A percentile compares a stretch with the other conserved stretches of the same genome.
Conservation (phyloP, 2,113 vertebrate genomes). For the Pandion haliaetus region DNA sequence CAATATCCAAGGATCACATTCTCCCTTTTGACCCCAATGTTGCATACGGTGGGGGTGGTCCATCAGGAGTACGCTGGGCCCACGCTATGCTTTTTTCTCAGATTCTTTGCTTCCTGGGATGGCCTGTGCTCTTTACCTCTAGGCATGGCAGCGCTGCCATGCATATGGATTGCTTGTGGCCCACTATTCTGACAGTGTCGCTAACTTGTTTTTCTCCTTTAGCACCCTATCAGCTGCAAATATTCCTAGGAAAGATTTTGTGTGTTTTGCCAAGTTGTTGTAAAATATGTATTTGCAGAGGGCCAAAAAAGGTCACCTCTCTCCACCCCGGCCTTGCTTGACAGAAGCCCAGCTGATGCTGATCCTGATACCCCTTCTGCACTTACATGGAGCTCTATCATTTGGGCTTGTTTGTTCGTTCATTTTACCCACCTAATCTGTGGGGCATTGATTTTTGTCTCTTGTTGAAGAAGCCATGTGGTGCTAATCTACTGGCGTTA, state of each 20-base stretch:
- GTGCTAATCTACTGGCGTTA: background rate
- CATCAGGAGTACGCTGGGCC: background rate
- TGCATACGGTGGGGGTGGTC: background rate
- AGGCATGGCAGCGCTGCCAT: fast-evolving
- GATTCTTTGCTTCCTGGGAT: background rate
- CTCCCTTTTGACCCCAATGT: background rate
- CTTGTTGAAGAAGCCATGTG: background rate
- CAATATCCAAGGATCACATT: background rate
- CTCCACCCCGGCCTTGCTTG: background rate
- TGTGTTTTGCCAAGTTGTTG: background rate
- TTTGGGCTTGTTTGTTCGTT: background rate
- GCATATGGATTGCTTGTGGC: background rate
- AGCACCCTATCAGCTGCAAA: background rate
- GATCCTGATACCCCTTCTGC: background rate
- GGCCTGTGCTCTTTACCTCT: background rate
- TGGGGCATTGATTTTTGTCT: background rate
- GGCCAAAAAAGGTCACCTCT: background rate
- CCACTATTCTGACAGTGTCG: background rate
- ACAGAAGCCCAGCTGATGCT: background rate
- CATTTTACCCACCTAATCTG: background rate
- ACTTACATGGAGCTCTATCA: background rate
- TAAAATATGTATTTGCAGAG: background rate
- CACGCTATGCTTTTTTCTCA: background rate
- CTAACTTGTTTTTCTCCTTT: background rate
- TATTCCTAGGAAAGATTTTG: background rate